Evolutionary conservation across 1,140 invertebrate genomes (phyloP), one percentile per base, ranked within the genome.

Genomic region (Brachionus angularis): DNA sequence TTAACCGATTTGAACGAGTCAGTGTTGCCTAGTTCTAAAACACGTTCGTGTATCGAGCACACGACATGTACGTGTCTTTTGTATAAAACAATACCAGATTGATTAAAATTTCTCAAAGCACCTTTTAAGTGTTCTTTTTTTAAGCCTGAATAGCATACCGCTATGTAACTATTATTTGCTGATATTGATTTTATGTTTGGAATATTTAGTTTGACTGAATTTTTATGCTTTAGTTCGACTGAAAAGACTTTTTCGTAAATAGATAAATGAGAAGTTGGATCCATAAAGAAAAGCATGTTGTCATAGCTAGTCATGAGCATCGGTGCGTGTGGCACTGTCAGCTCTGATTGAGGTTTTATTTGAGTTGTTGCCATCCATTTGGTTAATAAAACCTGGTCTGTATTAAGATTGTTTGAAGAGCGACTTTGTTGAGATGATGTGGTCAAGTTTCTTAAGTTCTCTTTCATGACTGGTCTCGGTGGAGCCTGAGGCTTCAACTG

Each of bases 91-190:
- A 67, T 50, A 47, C 62, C 62, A 50, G 42, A 50, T 36, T 25
- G 16, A 16, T 16, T 50, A 29, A 47, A 21, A 2, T 33, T 33
- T 50, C 47, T 67, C 5, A 67, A 33, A 21, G 62, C 21, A 67
- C 62, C 62, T 23, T 67, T 67, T 18, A 67, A 33, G 31, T 67
- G 62, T 29, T 67, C 62, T 67, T 67, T 67, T 67, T 50, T 50
- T 10, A 25, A 25, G 5, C 16, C 27, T 34, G 21, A 23, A 27
- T 67, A 67, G 1, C 27, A 39, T 18, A 67, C 62, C n/a, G 62
- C 42, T 10, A 67, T 27, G 36, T 67, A 67, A 29, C 47, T 29
- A 2, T 18, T 16, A 50, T 67, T 67, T 5, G 47, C 62, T 10
- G 42, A 27, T 14, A 67, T 18, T 12, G 18, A 33, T 14, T 47